These are phyloP conservation scores for Cryptotermes secundus DNA, from an alignment of 1,140 invertebrate genomes.

Conservation along the genomic window DNA sequence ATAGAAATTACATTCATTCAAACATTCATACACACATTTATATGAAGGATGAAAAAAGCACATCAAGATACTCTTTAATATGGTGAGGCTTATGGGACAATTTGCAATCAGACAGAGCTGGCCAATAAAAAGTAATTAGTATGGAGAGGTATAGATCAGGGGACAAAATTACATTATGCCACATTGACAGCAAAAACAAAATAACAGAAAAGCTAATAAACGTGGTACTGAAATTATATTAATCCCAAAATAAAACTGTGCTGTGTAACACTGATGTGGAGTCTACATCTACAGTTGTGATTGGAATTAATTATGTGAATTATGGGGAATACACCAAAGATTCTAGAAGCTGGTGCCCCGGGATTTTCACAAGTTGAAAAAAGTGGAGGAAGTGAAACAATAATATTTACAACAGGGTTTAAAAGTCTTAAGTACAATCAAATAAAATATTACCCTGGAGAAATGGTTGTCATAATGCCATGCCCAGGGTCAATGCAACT, in stretches of 20 bases:
- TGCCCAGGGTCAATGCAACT: neutral
- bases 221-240: neutral
- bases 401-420: neutral
- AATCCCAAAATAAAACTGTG: neutral
- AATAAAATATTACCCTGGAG: neutral
- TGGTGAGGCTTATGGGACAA: neutral
- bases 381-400: neutral
- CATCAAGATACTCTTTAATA: neutral
- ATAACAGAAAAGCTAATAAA: neutral
- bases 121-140: neutral
- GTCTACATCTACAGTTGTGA: conserved; percentile 5
- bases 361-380: neutral
- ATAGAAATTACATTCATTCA: neutral
- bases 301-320: neutral
- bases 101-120: neutral
- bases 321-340: conserved; percentile 7
- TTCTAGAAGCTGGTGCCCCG: conserved; percentile 2
- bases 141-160: neutral
- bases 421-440: neutral
- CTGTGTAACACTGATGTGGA: conserved; percentile 13
- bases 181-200: conserved; percentile 26
- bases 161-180: conserved; percentile 19
- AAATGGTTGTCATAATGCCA: neutral
- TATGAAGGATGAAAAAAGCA: conserved; percentile 7
- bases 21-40: neutral